Base-by-base conservation (phyloP, 2,888 invertebrate genomes). In the Rhagium mordax region DNA sequence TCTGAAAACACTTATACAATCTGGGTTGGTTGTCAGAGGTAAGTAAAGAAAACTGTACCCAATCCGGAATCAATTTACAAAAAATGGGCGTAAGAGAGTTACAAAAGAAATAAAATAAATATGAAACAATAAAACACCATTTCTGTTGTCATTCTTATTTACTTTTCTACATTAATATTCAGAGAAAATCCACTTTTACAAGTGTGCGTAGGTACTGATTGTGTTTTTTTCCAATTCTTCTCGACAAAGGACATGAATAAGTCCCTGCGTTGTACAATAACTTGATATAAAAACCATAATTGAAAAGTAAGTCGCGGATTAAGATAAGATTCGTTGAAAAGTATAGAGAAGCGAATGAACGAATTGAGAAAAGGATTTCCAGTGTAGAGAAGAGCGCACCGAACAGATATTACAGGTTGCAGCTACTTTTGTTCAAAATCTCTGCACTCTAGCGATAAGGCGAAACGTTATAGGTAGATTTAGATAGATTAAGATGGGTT, bases 391-490 rank as follows among this genome's bases (percentile, higher is more conserved):
- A 61, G 57, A 78, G 77, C 74, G 76, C 78, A 74, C 70, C 49
- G 75, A 78, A 79, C 77, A 74, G 77, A 77, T 79, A 79, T 79
- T 77, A 72, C 77, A 78, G 78, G 80, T 81, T 77, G 81, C 78
- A 79, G 76, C 73, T 77, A 82, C 81, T 81, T 83, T 84, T 82
- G 82, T 82, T 81, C 77, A 67, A 81, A 81, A 80, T 81, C 81
- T 80, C 85, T 85, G 86, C 84, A 83, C 83, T 83, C 77, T 75
- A 79, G 76, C 85, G 86, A 85, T 86, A 86, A 85, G 84, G 78
- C 83, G 78, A 72, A 74, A 81, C 83, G 82, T 81, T 85, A 84
- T 86, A 85, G 85, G 84, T 85, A 86, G 86, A 86, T 86, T 86
- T 85, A 85, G 85, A 85, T 84, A 84, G 85, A 85, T 86, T 85